A percentile compares a stretch with the other conserved stretches of the same genome.
Evolutionary conservation across 2,888 invertebrate genomes (phyloP).

Genomic region (Chaetogeoica ovagalla): DNA sequence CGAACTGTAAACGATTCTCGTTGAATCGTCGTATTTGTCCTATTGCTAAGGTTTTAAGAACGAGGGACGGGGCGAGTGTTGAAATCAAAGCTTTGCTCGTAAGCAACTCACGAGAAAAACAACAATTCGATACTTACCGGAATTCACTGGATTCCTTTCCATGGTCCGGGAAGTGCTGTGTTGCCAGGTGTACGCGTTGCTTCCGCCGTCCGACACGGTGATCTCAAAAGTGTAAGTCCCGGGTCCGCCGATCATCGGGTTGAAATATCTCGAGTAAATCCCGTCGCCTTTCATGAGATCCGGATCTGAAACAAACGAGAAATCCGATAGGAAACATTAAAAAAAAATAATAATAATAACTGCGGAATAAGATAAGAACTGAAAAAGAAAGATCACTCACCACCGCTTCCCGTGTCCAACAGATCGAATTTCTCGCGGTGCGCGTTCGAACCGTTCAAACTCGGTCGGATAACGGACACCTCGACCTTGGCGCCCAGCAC

Average conservation of each 20-base stretch:
- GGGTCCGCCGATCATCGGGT: slow-evolving; percentile 61
- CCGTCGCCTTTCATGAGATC: slow-evolving; percentile 70
- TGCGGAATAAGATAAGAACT: no score
- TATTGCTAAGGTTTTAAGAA: no score
- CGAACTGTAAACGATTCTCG: no score
- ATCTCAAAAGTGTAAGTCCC: slow-evolving; percentile 64
- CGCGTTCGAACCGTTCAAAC: slow-evolving; percentile 56
- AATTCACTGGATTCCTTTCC: slow-evolving; percentile 52
- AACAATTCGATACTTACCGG: slow-evolving; percentile 17
- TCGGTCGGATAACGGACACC: slow-evolving; percentile 60
- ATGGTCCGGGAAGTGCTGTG: slow-evolving; percentile 54
- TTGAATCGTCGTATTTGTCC: no score
- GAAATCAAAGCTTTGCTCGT: no score
- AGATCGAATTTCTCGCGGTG: slow-evolving; percentile 61
- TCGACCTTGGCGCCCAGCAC: slow-evolving; percentile 66
- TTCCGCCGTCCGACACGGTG: slow-evolving; percentile 63
- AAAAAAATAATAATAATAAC: no score
- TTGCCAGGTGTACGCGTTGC: slow-evolving; percentile 63
- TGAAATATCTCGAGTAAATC: slow-evolving; percentile 68
- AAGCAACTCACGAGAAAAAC: slow-evolving; percentile 7
- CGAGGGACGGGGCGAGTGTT: no score
- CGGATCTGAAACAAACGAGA: slow-evolving; percentile 62
- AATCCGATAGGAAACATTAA: not conserved
- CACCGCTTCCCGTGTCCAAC: slow-evolving; percentile 66
- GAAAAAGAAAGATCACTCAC: slow-evolving; percentile 55